Conservation (phyloP, 2,888 invertebrate genomes). For the Endotricha flammealis region DNA sequence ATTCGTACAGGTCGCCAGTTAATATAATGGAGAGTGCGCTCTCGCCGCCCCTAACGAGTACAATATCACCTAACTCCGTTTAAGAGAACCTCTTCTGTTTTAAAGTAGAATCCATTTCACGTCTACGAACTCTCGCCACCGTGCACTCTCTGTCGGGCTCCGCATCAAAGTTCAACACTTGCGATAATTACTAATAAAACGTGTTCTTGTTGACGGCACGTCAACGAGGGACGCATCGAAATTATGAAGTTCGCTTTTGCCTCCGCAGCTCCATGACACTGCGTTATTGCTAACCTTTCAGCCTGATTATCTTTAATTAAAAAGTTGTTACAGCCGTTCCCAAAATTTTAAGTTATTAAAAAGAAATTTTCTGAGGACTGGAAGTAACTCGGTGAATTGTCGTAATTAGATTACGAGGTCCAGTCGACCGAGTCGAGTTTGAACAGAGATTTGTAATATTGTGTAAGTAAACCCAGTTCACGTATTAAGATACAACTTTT, state of each 20-base stretch:
- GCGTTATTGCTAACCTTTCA: constrained; percentile 62
- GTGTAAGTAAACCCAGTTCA: constrained; percentile 14
- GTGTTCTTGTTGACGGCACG: constrained; percentile 52
- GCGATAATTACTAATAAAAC: constrained; percentile 68
- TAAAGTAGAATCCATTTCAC: constrained; percentile 70
- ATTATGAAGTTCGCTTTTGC: constrained; percentile 58
- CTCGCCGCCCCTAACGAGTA: constrained; percentile 56
- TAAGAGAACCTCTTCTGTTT: constrained; percentile 59
- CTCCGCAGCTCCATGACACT: constrained; percentile 53
- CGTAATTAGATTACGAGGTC: constrained; percentile 62
- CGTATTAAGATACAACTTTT: constrained; percentile 23
- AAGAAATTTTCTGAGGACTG: constrained; percentile 61
- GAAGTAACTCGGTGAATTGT: constrained; percentile 60
- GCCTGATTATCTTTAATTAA: constrained; percentile 72
- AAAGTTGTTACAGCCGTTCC: constrained; percentile 65
- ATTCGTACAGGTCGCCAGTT: constrained; percentile 37
- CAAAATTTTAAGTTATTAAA: constrained; percentile 64
- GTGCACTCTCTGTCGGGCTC: constrained; percentile 54
- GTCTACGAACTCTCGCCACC: constrained; percentile 63
- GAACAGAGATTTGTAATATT: constrained; percentile 29
- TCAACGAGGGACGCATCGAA: constrained; percentile 50
- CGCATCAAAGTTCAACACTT: constrained; percentile 62
- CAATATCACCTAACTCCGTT: constrained; percentile 66
- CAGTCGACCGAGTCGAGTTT: constrained; percentile 43
- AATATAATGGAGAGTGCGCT: constrained; percentile 43